Conservation (phyloP, 2,113 vertebrate species). For the Chauna torquata region DNA sequence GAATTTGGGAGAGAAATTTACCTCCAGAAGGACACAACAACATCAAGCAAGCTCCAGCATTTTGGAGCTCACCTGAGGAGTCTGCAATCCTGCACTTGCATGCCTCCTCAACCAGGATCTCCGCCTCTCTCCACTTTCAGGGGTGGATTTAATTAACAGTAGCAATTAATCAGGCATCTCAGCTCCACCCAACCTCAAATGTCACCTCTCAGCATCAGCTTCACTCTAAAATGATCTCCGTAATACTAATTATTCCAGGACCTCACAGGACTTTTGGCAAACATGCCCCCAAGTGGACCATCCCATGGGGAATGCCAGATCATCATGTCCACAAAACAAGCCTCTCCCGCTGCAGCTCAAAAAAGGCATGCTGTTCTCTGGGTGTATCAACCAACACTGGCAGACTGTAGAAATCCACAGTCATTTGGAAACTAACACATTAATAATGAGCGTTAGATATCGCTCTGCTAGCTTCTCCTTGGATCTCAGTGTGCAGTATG, state of each 20-base stretch:
- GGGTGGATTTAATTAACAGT: slow-evolving; percentile 22
- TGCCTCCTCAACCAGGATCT: background rate
- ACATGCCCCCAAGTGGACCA: background rate
- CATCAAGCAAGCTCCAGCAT: background rate
- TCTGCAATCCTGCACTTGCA: background rate
- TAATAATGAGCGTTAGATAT: background rate
- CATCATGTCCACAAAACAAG: background rate
- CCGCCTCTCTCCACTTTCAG: background rate
- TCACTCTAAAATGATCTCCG: background rate
- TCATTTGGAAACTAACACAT: background rate
- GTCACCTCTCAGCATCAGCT: slow-evolving; percentile 6
- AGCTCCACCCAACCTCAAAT: slow-evolving; percentile 25
- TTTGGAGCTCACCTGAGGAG: background rate
- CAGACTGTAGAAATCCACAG: background rate
- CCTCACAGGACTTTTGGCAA: slow-evolving; percentile 14
- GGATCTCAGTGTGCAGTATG: background rate
- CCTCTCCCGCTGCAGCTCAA: background rate
- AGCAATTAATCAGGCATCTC: slow-evolving; percentile 27
- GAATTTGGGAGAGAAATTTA: background rate
- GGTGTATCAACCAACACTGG: background rate
- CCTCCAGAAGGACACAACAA: background rate
- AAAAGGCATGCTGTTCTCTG: background rate
- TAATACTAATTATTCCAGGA: background rate
- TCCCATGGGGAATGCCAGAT: background rate
- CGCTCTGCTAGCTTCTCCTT: background rate